Conservation (phyloP, 2,797 vertebrate genomes). For the Catostomus latipinnis region DNA sequence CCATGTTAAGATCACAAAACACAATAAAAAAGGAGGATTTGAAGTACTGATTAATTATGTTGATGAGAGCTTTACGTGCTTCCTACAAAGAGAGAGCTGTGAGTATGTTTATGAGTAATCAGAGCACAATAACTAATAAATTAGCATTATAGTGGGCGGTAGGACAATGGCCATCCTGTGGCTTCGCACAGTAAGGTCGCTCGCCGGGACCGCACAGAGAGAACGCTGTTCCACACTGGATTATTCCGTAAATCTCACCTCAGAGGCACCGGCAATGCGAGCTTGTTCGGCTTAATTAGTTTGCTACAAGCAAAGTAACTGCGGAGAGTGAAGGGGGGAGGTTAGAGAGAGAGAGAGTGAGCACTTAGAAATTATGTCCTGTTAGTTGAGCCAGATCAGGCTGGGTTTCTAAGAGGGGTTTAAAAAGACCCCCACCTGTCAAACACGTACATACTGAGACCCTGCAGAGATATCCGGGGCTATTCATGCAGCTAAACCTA, state of each 20-base stretch:
- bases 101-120: conserved; percentile 57
- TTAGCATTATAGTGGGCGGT: conserved; percentile 42
- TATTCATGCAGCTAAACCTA: conserved; percentile 24
- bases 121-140: conserved; percentile 52
- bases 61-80: conserved; percentile 61
- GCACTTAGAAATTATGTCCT: conserved; percentile 48
- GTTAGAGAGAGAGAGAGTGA: conserved; percentile 22
- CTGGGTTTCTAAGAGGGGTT: conserved; percentile 48
- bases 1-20: conserved; percentile 69
- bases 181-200: neutral
- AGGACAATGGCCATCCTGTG: conserved; percentile 37
- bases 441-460: conserved; percentile 34
- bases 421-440: conserved; percentile 44
- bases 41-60: conserved; percentile 75
- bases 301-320: conserved; percentile 63
- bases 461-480: conserved; percentile 16
- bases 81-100: conserved; percentile 55
- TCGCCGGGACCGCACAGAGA: conserved; percentile 2
- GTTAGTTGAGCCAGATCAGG: conserved; percentile 41
- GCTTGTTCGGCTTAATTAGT: conserved; percentile 65
- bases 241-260: conserved; percentile 63
- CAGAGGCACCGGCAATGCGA: conserved; percentile 57
- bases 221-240: conserved; percentile 22
- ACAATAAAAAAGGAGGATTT: conserved; percentile 67
- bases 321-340: conserved; percentile 32